Percentiles rank a stretch among this genome's conserved stretches.
These are phyloP conservation scores for Heterodera schachtii DNA, from an alignment of 1,140 invertebrate genomes.

Conservation along the genomic window DNA sequence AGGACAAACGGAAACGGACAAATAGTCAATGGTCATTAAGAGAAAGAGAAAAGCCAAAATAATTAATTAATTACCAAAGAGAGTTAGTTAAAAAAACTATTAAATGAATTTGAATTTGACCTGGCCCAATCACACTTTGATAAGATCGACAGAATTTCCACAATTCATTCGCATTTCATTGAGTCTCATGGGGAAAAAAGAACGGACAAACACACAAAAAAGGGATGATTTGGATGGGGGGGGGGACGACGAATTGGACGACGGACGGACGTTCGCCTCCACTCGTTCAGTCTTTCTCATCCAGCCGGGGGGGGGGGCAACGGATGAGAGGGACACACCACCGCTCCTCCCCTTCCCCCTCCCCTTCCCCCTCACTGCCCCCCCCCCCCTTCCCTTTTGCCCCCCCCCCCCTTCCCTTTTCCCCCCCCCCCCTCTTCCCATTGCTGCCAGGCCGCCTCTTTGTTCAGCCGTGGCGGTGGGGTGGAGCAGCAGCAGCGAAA, in stretches of 20 bases:
- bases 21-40: too few species aligned
- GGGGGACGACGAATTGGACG: neutral
- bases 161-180: neutral
- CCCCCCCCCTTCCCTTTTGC: too few species aligned
- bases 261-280: neutral
- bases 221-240: neutral
- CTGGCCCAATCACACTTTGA: neutral
- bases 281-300: neutral
- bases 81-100: too few species aligned
- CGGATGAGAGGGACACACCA: too few species aligned
- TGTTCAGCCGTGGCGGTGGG: neutral
- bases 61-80: too few species aligned
- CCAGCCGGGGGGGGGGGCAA: neutral
- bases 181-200: neutral
- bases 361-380: too few species aligned
- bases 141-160: neutral
- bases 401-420: too few species aligned
- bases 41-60: too few species aligned
- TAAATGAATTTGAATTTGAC: too few species aligned
- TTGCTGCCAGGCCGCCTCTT: neutral
- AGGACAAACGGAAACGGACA: too few species aligned
- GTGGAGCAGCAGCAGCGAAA: neutral
- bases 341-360: too few species aligned
- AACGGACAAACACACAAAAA: constrained; percentile 1
- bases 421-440: too few species aligned